phyloP scores from a whole-genome alignment of 2,797 vertebrate genomes.

The Myotis planiceps region DNA sequence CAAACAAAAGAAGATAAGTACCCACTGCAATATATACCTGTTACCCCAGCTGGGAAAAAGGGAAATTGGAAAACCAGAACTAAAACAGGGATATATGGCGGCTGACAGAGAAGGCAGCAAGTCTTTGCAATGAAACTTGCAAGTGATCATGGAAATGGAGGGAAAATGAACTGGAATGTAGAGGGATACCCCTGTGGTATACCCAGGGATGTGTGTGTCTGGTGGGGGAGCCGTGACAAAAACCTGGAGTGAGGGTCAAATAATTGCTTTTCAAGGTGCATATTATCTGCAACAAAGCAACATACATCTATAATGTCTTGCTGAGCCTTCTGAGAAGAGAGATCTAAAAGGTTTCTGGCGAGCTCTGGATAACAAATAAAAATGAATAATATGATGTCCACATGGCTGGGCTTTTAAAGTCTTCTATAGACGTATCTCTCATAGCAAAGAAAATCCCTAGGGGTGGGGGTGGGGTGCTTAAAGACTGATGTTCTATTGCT shows the following conservation, averaged over 20 bases:
- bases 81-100: background rate
- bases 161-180: background rate
- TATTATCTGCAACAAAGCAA: background rate
- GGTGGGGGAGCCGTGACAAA: rapidly evolving
- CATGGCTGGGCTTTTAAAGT: background rate
- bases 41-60: background rate
- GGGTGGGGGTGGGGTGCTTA: background rate
- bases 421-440: background rate
- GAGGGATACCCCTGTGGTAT: rapidly evolving
- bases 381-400: background rate
- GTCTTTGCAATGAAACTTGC: background rate
- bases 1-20: background rate
- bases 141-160: background rate
- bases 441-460: background rate
- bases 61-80: background rate
- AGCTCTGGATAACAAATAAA: background rate
- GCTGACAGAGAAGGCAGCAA: background rate
- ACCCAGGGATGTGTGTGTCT: rapidly evolving
- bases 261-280: background rate
- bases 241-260: background rate
- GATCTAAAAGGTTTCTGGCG: background rate
- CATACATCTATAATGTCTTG: background rate
- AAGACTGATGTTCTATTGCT: background rate
- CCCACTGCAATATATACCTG: rapidly evolving
- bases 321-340: background rate